Base-by-base conservation (phyloP, 2,797 vertebrate genomes). In the Menidia menidia region DNA sequence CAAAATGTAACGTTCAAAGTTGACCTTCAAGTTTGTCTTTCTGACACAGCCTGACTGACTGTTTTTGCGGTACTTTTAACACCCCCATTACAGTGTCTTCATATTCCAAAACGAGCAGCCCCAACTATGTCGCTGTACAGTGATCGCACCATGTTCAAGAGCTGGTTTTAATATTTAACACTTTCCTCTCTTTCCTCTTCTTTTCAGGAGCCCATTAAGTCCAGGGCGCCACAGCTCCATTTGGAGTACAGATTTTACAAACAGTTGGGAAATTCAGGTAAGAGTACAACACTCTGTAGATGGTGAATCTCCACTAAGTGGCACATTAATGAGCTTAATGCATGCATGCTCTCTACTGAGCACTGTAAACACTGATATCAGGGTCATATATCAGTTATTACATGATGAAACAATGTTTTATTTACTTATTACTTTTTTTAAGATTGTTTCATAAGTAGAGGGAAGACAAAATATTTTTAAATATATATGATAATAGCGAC, bases 211-310 rank as follows among this genome's bases (percentile, higher is more conserved):
- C 98, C 98, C 71, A 97, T 98, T 80, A 99, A 99, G 87, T 99
- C 98, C 60, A 93, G 97, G 82, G 98, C 98, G 1, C 98, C 98
- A 0, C 98, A 99, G 91, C 95, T 99, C 77, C 98, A 99, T 88
- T 93, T 99, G 93, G 98, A 99, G 86, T 99, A 99, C 87, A 96
- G 98, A 72, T 99, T 98, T 95, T 99, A 99, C 95, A 99, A 99
- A 90, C 98, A 99, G 94, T 95, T 99, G 72, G 97, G 97, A 91
- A 96, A 94, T 84, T 94, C 98, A 95, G 98, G 98, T 99, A 94
- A 60, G 88, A 75, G 4, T 54, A 2, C 57, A 48, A 7, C 39
- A 32, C 4, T 3, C 39, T 63, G 32, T 58, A 43, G 12, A 42
- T 39, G 33, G 43, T 59, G 39, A 16, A 7, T 43, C 41, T 58